These are phyloP conservation scores for Trachemys scripta DNA, from an alignment of 2,113 vertebrate genomes.

Conservation along the genomic window DNA sequence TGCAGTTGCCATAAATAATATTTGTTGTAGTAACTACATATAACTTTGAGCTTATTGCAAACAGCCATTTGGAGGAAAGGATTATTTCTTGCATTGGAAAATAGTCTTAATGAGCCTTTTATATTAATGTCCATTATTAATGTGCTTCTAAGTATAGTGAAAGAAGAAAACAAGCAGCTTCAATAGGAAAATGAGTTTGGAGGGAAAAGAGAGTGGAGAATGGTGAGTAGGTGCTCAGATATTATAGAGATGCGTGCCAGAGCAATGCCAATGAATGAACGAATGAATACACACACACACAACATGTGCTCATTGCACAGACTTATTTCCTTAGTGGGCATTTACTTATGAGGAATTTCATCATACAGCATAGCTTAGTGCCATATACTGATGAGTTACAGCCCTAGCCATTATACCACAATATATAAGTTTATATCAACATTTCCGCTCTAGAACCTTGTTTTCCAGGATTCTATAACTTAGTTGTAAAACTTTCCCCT, in stretches of 20 bases:
- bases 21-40: background rate
- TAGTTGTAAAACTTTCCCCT: background rate
- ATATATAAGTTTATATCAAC: background rate
- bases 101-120: background rate
- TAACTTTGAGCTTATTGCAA: background rate
- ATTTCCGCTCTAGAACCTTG: background rate
- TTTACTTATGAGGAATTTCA: conserved; percentile 3
- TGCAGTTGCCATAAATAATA: background rate
- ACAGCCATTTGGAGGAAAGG: background rate
- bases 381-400: background rate
- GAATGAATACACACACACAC: background rate
- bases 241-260: background rate
- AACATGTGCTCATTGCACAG: background rate
- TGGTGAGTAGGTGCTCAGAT: background rate
- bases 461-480: background rate
- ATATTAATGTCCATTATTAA: conserved; percentile 13
- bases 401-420: background rate
- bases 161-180: background rate
- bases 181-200: background rate
- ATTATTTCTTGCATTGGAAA: background rate
- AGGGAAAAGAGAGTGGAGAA: background rate
- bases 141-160: background rate
- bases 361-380: background rate
- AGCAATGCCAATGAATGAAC: background rate
- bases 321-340: background rate